These are phyloP conservation scores for Lasioglossum figueresi DNA, from an alignment of 2,888 invertebrate species.

Conservation along the genomic window DNA sequence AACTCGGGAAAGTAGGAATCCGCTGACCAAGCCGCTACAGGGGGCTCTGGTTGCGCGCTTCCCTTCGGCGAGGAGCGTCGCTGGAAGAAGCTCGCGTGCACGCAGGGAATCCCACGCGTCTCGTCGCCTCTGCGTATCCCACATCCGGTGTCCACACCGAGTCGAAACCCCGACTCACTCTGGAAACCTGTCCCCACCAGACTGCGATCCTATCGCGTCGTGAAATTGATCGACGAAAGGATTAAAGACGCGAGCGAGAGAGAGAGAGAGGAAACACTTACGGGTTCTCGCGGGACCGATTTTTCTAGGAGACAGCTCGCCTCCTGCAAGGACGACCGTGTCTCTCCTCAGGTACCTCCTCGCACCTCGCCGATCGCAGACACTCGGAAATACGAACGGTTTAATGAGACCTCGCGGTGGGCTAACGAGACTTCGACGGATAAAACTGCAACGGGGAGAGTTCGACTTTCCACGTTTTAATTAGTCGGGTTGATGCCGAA, in stretches of 20 bases:
- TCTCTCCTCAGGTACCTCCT: background rate
- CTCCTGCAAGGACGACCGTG: background rate
- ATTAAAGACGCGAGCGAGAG: background rate
- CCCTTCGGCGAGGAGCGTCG: background rate
- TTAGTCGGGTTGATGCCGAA: background rate
- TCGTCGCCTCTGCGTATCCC: slow-evolving; percentile 75
- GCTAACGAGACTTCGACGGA: background rate
- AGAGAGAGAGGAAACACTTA: background rate
- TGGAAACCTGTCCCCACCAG: slow-evolving; percentile 67
- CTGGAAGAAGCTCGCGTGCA: slow-evolving; percentile 51
- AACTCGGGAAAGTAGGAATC: background rate
- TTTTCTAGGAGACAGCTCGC: background rate
- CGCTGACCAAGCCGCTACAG: background rate
- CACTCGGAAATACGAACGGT: background rate
- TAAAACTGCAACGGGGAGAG: background rate
- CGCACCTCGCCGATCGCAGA: background rate
- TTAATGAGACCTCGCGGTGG: slow-evolving; percentile 2
- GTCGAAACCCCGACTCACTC: slow-evolving; percentile 54
- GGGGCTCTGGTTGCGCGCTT: background rate
- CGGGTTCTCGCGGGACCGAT: background rate
- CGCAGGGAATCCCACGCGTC: slow-evolving; percentile 76
- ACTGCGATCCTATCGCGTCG: background rate
- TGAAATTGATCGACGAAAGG: slow-evolving; percentile 3
- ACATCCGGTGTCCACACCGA: slow-evolving; percentile 75
- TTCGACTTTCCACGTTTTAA: background rate